Base-by-base conservation (phyloP, 2,113 vertebrate genomes). In the Embiotoca jacksoni region DNA sequence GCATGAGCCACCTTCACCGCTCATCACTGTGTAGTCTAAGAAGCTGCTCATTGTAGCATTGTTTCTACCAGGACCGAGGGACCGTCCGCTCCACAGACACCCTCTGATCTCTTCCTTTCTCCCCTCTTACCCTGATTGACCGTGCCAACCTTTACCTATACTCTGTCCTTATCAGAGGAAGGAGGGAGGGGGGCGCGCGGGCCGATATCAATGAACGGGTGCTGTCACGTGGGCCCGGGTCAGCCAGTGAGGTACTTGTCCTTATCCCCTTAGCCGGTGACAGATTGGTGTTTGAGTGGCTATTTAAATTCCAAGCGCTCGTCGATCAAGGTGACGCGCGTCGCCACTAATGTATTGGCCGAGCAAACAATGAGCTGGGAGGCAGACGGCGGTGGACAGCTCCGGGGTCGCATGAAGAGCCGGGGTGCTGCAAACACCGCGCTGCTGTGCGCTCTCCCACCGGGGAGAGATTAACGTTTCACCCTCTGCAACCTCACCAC, bases 41-140 rank as follows among this genome's bases (percentile, higher is more conserved):
- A 99, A 99, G 91, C 96, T 97, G 94, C 95, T 99, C 98, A 99
- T 99, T 91, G 93, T 97, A 90, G 94, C 96, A 96, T 96, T 81
- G 94, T 96, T 23, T 92, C 93, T 92, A 90, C 92, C 94, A 88
- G 95, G 94, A 95, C 93, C 88, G 94, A 90, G 92, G 94, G 95
- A 91, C 93, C 36, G 62, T 86, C 90, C 82, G 75, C 71, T 80
- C 44, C 57, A 58, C 90, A 93, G 92, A 92, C 95, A 94, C 94
- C 94, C 91, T 94, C 94, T 92, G 93, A 75, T 86, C 73, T 86
- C 80, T 68, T 75, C 70, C 78, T 83, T 69, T 82, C 85, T 92
- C 92, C 75, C 71, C 72, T 81, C 93, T 84, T 86, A 89, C 94
- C 95, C 94, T 75, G 91, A 93, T 94, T 96, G 96, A 95, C 94